These are phyloP conservation scores for Eupithecia tripunctaria DNA, from an alignment of 2,888 invertebrate genomes.

Conservation along the genomic window DNA sequence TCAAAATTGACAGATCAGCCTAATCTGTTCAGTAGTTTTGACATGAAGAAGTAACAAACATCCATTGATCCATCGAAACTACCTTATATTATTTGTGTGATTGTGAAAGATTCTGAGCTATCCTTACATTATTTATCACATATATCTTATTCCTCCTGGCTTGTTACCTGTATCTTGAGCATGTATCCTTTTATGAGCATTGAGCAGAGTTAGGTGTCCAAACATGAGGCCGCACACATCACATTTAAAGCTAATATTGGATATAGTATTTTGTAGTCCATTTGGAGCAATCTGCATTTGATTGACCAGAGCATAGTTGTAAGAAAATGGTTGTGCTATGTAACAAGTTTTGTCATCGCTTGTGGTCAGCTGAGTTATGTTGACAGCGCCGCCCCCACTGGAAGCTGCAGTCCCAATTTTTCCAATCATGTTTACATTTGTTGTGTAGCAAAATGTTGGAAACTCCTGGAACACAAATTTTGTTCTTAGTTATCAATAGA, in stretches of 20 bases:
- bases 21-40: not conserved
- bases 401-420: constrained; percentile 82
- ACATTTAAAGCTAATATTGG: constrained; percentile 94
- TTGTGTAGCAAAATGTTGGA: constrained; percentile 89
- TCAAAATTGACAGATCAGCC: not conserved
- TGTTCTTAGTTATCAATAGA: not conserved
- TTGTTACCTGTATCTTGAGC: constrained; percentile 83
- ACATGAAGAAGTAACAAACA: not conserved
- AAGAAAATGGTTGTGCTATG: constrained; percentile 90
- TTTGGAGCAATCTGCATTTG: constrained; percentile 92
- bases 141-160: not conserved
- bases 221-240: constrained; percentile 95
- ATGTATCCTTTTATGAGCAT: constrained; percentile 93
- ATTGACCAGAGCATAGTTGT: constrained; percentile 93
- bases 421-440: constrained; percentile 88
- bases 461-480: constrained; percentile 77
- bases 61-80: too few species aligned
- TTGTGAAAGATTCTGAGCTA: not conserved
- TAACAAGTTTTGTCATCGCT: constrained; percentile 89
- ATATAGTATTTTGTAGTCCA: constrained; percentile 88
- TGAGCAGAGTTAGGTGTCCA: constrained; percentile 91
- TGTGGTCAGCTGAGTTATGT: constrained; percentile 87
- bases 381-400: constrained; percentile 83
- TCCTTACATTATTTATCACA: not conserved
- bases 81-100: not conserved